Evolutionary conservation across 2,113 vertebrate genomes (phyloP).

Genomic region (Galeopterus variegatus): DNA sequence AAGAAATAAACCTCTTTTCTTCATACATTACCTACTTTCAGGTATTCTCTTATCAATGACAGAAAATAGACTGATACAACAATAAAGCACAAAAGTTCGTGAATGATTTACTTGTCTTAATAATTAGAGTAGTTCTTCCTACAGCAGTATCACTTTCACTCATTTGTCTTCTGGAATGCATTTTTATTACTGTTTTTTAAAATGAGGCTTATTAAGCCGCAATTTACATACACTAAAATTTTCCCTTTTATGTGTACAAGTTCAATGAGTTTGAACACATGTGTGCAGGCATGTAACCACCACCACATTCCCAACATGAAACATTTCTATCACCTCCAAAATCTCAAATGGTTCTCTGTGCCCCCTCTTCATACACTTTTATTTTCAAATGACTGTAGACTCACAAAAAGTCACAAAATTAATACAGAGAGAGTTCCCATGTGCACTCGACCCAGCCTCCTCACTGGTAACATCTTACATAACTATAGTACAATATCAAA

Average conservation of each 20-base stretch:
- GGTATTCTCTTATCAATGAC: no score
- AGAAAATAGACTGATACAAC: neutral
- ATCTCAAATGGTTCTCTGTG: slow-evolving; percentile 6
- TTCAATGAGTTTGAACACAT: slow-evolving; percentile 37
- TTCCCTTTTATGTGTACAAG: neutral
- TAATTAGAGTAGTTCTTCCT: neutral
- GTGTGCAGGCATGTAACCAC: neutral
- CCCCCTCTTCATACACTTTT: neutral
- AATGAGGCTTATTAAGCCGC: neutral
- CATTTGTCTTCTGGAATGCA: neutral
- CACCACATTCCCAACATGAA: neutral
- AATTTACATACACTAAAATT: slow-evolving; percentile 26
- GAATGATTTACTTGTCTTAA: neutral
- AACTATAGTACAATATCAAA: neutral
- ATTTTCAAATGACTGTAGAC: slow-evolving; percentile 20
- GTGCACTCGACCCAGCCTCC: neutral
- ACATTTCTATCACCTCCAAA: slow-evolving; percentile 9
- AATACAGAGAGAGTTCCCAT: neutral
- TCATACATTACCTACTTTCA: no score
- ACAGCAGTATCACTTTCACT: neutral
- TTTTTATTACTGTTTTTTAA: neutral
- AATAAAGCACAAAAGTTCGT: neutral
- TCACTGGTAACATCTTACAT: neutral
- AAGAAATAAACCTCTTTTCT: no score
- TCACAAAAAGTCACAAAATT: neutral